phyloP scores from a whole-genome alignment of 1,140 invertebrate species.

The Sminthurides bifidus region DNA sequence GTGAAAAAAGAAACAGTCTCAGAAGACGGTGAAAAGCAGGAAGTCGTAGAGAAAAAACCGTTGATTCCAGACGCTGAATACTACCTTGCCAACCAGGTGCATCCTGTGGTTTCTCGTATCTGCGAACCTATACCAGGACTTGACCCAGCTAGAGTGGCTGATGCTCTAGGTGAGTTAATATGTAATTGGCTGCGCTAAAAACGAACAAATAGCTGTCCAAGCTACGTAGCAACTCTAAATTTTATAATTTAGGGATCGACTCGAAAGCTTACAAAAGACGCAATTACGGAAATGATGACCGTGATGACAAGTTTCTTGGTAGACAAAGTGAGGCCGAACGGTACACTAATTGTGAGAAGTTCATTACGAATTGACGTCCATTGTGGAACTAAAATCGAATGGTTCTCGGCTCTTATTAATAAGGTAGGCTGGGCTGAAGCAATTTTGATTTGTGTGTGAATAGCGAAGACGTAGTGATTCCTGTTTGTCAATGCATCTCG shows the following conservation, averaged over 20 bases:
- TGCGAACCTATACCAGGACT: constrained; percentile 92
- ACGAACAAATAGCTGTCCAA: too few species aligned
- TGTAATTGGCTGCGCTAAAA: too few species aligned
- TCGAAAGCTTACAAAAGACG: constrained; percentile 40
- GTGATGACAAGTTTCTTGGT: constrained; percentile 43
- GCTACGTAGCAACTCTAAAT: constrained; percentile 1
- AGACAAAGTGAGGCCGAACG: constrained; percentile 49
- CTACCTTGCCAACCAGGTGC: constrained; percentile 76
- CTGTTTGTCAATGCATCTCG: too few species aligned
- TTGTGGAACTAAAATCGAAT: not conserved
- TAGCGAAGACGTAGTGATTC: too few species aligned
- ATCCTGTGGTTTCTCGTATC: constrained; percentile 85
- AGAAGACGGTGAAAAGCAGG: constrained; percentile 56
- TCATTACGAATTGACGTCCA: constrained; percentile 37
- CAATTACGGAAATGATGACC: too few species aligned
- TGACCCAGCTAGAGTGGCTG: constrained; percentile 76
- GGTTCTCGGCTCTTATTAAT: not conserved
- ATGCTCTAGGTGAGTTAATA: constrained; percentile 78
- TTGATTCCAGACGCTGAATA: constrained; percentile 70
- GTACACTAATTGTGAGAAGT: constrained; percentile 57
- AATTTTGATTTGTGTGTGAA: too few species aligned
- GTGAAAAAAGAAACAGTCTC: constrained; percentile 13
- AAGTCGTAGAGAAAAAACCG: constrained; percentile 73
- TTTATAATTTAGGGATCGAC: constrained; percentile 39
- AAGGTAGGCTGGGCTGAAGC: not conserved